Conservation (phyloP, 2,888 invertebrate genomes). For the Cinara cedri region DNA sequence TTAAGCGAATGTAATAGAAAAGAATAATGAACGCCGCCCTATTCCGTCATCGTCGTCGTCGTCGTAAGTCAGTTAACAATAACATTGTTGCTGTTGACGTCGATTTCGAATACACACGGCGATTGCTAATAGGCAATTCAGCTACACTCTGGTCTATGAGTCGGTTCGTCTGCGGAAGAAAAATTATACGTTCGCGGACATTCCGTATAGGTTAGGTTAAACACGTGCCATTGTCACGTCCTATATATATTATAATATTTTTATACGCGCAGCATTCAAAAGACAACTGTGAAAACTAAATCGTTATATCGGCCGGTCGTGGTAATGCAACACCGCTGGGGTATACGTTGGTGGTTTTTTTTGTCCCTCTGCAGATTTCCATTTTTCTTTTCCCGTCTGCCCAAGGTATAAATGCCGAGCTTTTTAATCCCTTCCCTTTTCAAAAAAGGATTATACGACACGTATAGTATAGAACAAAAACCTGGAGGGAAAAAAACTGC, state of each 20-base stretch:
- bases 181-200: neutral
- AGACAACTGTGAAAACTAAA: constrained; percentile 6
- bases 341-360: constrained; percentile 22
- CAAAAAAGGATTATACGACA: constrained; percentile 52
- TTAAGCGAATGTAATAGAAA: constrained; percentile 22
- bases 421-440: constrained; percentile 54
- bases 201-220: no score
- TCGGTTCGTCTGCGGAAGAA: neutral
- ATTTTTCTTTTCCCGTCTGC: constrained; percentile 38
- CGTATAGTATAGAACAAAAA: constrained; percentile 11
- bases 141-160: neutral
- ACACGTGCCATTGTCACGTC: neutral
- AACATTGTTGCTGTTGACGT: constrained; percentile 2
- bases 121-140: constrained; percentile 27
- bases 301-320: neutral
- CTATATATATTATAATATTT: constrained; percentile 14
- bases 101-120: constrained; percentile 1
- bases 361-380: constrained; percentile 20
- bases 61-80: neutral
- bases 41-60: neutral
- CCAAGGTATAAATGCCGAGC: constrained; percentile 31
- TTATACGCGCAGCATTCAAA: constrained; percentile 27
- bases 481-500: constrained; percentile 37
- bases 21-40: neutral
- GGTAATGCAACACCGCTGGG: neutral